Evolutionary conservation across 2,888 invertebrate species (phyloP).

Genomic region (Villa cingulata): DNA sequence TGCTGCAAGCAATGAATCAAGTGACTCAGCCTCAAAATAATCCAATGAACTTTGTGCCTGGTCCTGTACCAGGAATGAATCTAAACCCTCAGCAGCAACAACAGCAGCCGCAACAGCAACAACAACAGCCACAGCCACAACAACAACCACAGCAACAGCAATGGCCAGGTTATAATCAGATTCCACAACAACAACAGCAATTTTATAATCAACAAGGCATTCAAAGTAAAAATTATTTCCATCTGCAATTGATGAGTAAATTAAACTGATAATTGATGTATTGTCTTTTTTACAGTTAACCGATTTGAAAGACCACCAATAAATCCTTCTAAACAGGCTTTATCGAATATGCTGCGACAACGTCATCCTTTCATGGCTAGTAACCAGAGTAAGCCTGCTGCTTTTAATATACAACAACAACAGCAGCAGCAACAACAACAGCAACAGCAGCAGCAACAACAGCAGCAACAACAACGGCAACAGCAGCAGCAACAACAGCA

Average conservation of each 20-base stretch:
- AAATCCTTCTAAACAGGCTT: slow-evolving; percentile 70
- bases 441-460: slow-evolving; percentile 22
- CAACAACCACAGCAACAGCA: slow-evolving; percentile 24
- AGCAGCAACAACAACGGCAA: slow-evolving; percentile 23
- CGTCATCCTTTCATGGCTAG: slow-evolving; percentile 45
- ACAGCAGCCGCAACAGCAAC: slow-evolving; percentile 25
- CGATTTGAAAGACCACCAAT: slow-evolving; percentile 38
- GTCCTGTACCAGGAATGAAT: slow-evolving; percentile 33
- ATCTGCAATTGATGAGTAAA: neutral
- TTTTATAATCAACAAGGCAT: slow-evolving; percentile 32
- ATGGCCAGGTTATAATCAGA: slow-evolving; percentile 32
- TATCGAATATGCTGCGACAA: slow-evolving; percentile 71
- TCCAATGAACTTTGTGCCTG: slow-evolving; percentile 31
- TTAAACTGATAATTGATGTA: neutral
- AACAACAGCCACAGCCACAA: slow-evolving; percentile 28
- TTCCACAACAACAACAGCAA: slow-evolving; percentile 24
- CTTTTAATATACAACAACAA: slow-evolving; percentile 27
- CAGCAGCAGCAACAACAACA: slow-evolving; percentile 18
- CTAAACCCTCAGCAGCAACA: slow-evolving; percentile 31
- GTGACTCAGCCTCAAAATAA: slow-evolving; percentile 24
- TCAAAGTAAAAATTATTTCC: slow-evolving; percentile 20
- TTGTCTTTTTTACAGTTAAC: slow-evolving; percentile 23
- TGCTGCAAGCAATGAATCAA: slow-evolving; percentile 25
- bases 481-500: slow-evolving; percentile 26
- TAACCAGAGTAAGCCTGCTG: slow-evolving; percentile 27